phyloP scores from a whole-genome alignment of 2,797 vertebrate genomes.

The Mionectes olivaceus region DNA sequence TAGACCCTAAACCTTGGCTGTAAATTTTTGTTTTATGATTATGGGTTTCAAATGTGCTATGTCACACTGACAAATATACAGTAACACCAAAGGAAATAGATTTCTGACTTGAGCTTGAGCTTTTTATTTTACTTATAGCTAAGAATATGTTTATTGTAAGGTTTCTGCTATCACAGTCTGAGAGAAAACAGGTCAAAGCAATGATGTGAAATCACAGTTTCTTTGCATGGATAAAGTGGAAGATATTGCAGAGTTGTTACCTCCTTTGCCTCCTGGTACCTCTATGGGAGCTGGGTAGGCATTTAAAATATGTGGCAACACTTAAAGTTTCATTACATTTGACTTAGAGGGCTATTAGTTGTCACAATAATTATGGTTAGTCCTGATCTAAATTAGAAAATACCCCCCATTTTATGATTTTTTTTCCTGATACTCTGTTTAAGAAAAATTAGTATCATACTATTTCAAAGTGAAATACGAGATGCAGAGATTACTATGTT shows the following conservation, averaged over 20 bases:
- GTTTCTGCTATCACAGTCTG: slow-evolving; percentile 50
- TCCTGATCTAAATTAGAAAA: slow-evolving; percentile 23
- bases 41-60: slow-evolving; percentile 81
- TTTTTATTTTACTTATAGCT: slow-evolving; percentile 71
- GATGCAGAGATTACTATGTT: neutral
- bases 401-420: neutral
- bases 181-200: slow-evolving; percentile 54
- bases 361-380: slow-evolving; percentile 8
- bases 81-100: slow-evolving; percentile 76
- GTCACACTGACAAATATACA: slow-evolving; percentile 79
- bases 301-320: slow-evolving; percentile 60
- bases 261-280: neutral
- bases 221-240: neutral
- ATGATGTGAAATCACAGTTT: neutral
- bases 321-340: slow-evolving; percentile 47
- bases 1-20: slow-evolving; percentile 78
- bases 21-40: slow-evolving; percentile 84
- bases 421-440: neutral
- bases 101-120: slow-evolving; percentile 73
- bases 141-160: slow-evolving; percentile 70
- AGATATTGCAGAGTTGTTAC: slow-evolving; percentile 2
- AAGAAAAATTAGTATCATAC: neutral
- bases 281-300: neutral
- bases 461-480: slow-evolving; percentile 32
- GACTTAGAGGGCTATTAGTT: slow-evolving; percentile 55